Evolutionary conservation across 2,113 vertebrate genomes (phyloP), one percentile per base, ranked within the genome.

Genomic region (Cephalopholis sonnerati): DNA sequence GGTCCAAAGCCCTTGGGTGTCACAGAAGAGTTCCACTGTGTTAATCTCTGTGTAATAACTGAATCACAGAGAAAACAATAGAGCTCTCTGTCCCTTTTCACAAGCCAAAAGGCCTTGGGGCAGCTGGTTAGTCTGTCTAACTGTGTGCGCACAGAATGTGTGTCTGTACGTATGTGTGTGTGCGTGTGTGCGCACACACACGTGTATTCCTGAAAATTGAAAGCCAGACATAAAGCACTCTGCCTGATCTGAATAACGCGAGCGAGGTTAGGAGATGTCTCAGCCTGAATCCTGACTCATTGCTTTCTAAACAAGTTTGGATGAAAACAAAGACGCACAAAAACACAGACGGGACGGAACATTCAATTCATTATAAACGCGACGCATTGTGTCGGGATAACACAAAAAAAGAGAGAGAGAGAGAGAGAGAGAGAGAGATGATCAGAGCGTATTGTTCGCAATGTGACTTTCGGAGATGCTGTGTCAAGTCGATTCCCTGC

Each of bases 11-110:
- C 88, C 85, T 59, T 87, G 87, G 91, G 87, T 90, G 90, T 89
- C 84, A 72, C 81, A 86, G 77, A 81, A 54, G 85, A 90, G 86
- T 89, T 92, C 83, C 85, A 92, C 86, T 87, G 85, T 87, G 88
- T 89, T 92, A 89, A 92, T 92, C 91, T 91, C 81, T 88, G 87
- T 89, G 90, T 91, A 93, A 94, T 92, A 93, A 92, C 87, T 91
- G 90, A 93, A 92, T 91, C 91, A 92, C 78, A 87, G 76, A 63
- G 74, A 90, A 92, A 92, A 93, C 92, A 92, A 93, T 85, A 76
- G 85, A 62, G 79, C 73, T 76, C 77, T 74, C 48, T 63, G 88
- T 85, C 89, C 90, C 81, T 85, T 85, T 90, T 85, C 85, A 84
- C 86, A 59, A 91, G 87, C 90, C 92, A 92, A 85, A 91, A 89